Base-by-base conservation (phyloP, 2,797 vertebrate genomes). In the Hoplostethus mediterraneus region DNA sequence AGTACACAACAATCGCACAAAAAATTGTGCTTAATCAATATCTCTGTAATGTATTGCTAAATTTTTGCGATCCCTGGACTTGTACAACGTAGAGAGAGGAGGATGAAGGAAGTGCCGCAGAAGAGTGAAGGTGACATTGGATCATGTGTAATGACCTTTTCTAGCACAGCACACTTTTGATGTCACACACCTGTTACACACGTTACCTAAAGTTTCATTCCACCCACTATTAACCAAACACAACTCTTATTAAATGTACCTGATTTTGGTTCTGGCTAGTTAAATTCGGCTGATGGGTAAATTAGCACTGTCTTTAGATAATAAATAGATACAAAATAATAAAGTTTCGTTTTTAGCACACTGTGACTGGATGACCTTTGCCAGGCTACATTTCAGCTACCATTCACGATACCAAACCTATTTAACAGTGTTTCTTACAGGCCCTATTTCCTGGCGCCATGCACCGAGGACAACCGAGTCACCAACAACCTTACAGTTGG, bases 41-140 rank as follows among this genome's bases (percentile, higher is more conserved):
- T 36, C 49, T 59, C 6, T 73, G 11, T 0, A 66, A 63, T 66
- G 14, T 63, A 48, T n/a, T 53, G 4, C 52, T 56, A 28, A 73
- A 49, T 5, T 9, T 51, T n/a, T 28, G 28, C 55, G 28, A 38
- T 38, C 30, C 44, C 49, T 51, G 33, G 5, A 31, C 12, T 12
- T 17, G 65, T 28, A 30, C 58, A 51, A 42, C 28, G 25, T 40
- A 6, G 42, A 63, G 54, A 69, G 49, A 77, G 71, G 67, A 75
- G 54, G 67, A 62, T 74, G 51, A 80, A 80, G 89, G 79, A 42
- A 67, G 78, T 25, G 14, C 31, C 62, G 60, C 68, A 63, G 38
- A 56, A 67, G 51, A 60, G 71, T 90, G 91, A 94, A 94, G 93
- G 93, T 95, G 93, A 95, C 94, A 91, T 94, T 94, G 93, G 91